Conservation (phyloP, 2,113 vertebrate species). For the Junco hyemalis region DNA sequence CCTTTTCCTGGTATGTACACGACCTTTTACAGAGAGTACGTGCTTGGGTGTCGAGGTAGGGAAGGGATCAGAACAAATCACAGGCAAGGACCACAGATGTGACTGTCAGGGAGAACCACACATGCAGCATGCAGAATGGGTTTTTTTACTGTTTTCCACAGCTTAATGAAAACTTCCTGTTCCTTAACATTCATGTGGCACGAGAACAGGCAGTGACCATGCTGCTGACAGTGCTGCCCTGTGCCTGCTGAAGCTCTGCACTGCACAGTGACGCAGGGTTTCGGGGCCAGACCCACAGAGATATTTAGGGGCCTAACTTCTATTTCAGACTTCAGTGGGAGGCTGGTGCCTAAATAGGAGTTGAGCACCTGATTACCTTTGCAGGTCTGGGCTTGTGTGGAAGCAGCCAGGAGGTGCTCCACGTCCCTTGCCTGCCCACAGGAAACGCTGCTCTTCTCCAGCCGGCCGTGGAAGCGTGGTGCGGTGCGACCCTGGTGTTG, state of each 20-base stretch:
- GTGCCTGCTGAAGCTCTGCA: background rate
- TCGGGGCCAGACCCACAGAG: constrained; percentile 44
- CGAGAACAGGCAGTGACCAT: background rate
- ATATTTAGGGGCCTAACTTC: constrained; percentile 63
- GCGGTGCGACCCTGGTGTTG: constrained; percentile 94
- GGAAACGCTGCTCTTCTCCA: background rate
- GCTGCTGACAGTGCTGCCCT: background rate
- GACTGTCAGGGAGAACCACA: background rate
- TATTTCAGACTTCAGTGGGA: constrained; percentile 54
- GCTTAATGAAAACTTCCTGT: background rate
- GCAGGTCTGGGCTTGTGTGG: constrained; percentile 13
- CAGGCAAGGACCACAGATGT: background rate
- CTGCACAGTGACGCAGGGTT: background rate
- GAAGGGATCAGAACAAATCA: background rate
- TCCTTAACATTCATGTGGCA: background rate
- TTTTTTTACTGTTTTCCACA: background rate
- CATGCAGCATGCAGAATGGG: background rate
- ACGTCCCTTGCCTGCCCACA: background rate
- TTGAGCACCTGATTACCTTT: constrained; percentile 62
- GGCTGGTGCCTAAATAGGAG: constrained; percentile 57
- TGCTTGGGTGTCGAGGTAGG: rapidly evolving
- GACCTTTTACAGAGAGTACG: background rate
- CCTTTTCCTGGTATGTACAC: background rate
- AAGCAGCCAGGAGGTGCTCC: background rate
- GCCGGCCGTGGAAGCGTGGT: constrained; percentile 60